Evolutionary conservation across 2,113 vertebrate genomes (phyloP).

Genomic region (Pteropus alecto): DNA sequence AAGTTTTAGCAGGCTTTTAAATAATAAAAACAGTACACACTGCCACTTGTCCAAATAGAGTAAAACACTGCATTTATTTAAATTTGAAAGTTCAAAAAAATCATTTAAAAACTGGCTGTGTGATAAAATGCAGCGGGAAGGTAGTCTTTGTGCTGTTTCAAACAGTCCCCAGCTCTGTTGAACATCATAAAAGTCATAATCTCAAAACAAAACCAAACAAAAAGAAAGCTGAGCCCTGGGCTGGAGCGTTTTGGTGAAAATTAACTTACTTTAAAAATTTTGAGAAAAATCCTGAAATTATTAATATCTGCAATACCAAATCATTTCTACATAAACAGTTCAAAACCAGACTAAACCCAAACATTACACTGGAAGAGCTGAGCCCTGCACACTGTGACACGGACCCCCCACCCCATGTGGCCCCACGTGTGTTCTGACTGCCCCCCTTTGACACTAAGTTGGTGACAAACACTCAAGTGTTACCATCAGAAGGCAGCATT

Average conservation of each 20-base stretch:
- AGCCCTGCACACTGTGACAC: too few species aligned
- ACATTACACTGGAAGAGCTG: too few species aligned
- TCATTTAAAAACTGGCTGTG: neutral
- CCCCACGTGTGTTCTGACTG: too few species aligned
- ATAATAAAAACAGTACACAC: neutral
- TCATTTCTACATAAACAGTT: neutral
- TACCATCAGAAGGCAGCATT: neutral
- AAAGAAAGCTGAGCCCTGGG: neutral
- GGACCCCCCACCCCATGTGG: too few species aligned
- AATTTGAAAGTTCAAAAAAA: neutral
- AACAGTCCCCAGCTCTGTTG: neutral
- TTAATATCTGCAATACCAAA: neutral
- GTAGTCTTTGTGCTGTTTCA: neutral
- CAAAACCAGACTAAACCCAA: neutral
- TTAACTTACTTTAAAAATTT: neutral
- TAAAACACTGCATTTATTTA: neutral
- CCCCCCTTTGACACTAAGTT: too few species aligned
- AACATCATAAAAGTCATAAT: neutral
- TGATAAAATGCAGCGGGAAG: neutral
- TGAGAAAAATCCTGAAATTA: neutral
- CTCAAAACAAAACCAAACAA: neutral
- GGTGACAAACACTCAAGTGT: too few species aligned
- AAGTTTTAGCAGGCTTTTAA: neutral
- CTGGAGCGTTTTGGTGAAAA: neutral
- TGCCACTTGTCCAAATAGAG: neutral